Conservation (phyloP, 23 tunicate genomes). For the Halocynthia roretzi region DNA sequence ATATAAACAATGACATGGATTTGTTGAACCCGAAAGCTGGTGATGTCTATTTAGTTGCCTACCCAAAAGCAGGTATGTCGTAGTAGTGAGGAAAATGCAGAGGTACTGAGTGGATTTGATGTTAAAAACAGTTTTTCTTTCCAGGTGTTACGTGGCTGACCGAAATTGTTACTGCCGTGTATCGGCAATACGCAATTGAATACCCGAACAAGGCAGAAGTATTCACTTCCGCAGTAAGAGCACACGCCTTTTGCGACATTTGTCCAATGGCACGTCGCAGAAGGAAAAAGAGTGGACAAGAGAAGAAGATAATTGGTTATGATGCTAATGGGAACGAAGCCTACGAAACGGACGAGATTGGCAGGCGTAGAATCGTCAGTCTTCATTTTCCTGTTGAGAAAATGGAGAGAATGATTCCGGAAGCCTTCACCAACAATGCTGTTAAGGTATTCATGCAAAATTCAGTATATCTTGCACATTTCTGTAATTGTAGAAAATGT, state of each 20-base stretch:
- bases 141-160: slow-evolving; percentile 31
- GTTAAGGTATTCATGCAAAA: not conserved
- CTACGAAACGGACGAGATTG: slow-evolving; percentile 3
- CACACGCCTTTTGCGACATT: slow-evolving; percentile 27
- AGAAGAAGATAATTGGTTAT: slow-evolving; percentile 14
- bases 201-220: not conserved
- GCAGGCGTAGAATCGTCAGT: slow-evolving; percentile 16
- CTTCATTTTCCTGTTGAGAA: slow-evolving; percentile 16
- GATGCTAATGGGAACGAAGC: slow-evolving; percentile 24
- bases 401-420: slow-evolving; percentile 29
- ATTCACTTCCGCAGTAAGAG: slow-evolving; percentile 12
- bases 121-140: not conserved
- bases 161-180: slow-evolving; percentile 29
- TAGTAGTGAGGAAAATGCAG: too few relatives aligned
- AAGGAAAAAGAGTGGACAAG: not conserved
- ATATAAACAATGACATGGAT: slow-evolving; percentile 17
- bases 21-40: slow-evolving; percentile 14
- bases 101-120: not conserved
- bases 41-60: slow-evolving; percentile 24
- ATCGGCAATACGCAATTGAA: slow-evolving; percentile 18
- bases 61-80: slow-evolving; percentile 31
- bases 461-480: not conserved
- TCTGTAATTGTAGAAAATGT: not conserved
- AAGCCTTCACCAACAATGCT: slow-evolving; percentile 4
- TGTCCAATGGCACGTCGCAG: slow-evolving; percentile 24